These are phyloP conservation scores for Phragmatobia fuliginosa DNA, from an alignment of 2,888 invertebrate genomes.

Conservation along the genomic window DNA sequence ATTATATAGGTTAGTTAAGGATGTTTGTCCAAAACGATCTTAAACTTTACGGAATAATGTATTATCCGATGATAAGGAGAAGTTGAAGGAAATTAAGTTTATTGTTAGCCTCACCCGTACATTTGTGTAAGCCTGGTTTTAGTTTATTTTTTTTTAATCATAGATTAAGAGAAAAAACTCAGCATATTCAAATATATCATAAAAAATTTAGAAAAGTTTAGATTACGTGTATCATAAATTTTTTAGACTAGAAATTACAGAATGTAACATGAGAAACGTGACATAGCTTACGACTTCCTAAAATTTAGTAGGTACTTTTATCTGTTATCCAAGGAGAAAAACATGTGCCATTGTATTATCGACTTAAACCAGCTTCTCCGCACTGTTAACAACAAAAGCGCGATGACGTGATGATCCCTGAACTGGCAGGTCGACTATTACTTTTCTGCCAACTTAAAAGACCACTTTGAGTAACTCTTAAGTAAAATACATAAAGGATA, in stretches of 20 bases:
- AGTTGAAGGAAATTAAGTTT: background rate
- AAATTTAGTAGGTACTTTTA: background rate
- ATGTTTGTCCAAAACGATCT: background rate
- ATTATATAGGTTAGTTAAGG: background rate
- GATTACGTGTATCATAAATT: background rate
- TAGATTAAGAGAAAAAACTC: background rate
- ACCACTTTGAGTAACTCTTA: constrained; percentile 23
- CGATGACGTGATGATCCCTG: constrained; percentile 32
- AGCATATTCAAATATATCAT: too few relatives aligned
- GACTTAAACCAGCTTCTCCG: constrained; percentile 34
- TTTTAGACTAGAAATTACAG: background rate
- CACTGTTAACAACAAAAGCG: constrained; percentile 48
- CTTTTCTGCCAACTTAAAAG: constrained; percentile 24
- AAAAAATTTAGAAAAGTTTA: too few relatives aligned
- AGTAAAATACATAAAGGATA: constrained; percentile 5
- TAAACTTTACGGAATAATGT: background rate
- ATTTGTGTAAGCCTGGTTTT: too few relatives aligned
- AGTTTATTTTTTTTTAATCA: too few relatives aligned
- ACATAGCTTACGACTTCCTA: background rate
- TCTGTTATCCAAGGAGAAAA: background rate
- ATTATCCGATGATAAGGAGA: background rate
- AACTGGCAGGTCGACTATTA: constrained; percentile 31
- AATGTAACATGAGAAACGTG: background rate
- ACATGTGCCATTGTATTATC: constrained; percentile 25
- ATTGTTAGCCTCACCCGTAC: too few relatives aligned